Evolutionary conservation across 2,113 vertebrate genomes (phyloP).

Genomic region (Vanacampus margaritifer): DNA sequence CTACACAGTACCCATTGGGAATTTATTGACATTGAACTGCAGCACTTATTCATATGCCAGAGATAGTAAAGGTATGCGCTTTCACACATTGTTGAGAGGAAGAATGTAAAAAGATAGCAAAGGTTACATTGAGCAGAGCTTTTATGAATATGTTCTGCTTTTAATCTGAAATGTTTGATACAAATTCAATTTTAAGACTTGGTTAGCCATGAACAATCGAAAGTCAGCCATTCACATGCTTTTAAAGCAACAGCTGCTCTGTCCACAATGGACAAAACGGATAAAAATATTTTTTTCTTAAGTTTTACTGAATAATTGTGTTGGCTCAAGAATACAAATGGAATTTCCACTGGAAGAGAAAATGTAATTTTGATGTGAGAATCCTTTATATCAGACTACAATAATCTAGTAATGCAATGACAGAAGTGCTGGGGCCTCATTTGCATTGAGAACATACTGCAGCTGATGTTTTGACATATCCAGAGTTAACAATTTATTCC

Average conservation of each 20-base stretch:
- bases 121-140: constrained; percentile 12
- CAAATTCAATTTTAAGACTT: constrained; percentile 27
- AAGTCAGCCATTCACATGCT: constrained; percentile 20
- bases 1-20: constrained; percentile 3
- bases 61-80: constrained; percentile 3
- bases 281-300: constrained; percentile 36
- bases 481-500: constrained; percentile 19
- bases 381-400: background rate
- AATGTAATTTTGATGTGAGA: constrained; percentile 34
- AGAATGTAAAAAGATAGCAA: constrained; percentile 13
- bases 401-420: constrained; percentile 29
- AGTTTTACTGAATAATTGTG: constrained; percentile 19
- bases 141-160: constrained; percentile 20
- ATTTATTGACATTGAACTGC: constrained; percentile 17
- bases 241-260: constrained; percentile 21
- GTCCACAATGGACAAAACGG: constrained; percentile 12
- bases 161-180: constrained; percentile 16
- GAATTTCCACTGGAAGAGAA: constrained; percentile 39
- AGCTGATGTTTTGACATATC: constrained; percentile 18
- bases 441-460: constrained; percentile 38
- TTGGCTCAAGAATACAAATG: constrained; percentile 49
- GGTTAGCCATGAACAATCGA: background rate
- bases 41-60: constrained; percentile 11
- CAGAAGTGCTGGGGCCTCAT: constrained; percentile 9
- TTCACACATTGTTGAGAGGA: constrained; percentile 14